These are phyloP conservation scores for Sinhomidia bicolor DNA, from an alignment of 2,888 invertebrate species.

Conservation along the genomic window DNA sequence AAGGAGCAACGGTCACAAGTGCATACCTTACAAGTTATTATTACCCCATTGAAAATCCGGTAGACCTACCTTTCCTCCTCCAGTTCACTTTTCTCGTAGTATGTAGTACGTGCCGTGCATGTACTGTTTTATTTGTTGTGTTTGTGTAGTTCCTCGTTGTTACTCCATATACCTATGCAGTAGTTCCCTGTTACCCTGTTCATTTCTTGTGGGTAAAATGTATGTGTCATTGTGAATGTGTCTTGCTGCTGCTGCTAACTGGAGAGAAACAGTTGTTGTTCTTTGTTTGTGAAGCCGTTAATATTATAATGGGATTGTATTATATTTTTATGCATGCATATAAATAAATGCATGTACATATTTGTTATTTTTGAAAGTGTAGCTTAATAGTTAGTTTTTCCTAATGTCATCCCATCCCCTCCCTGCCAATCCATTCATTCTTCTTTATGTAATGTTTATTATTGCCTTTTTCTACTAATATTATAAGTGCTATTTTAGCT, in stretches of 20 bases:
- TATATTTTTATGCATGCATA: slow-evolving; percentile 23
- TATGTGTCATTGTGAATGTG: slow-evolving; percentile 39
- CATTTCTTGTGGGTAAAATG: neutral
- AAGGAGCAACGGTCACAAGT: slow-evolving; percentile 72
- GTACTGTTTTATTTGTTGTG: slow-evolving; percentile 24
- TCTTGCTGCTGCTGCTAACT: neutral
- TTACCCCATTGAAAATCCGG: slow-evolving; percentile 69
- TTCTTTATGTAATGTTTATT: slow-evolving; percentile 50
- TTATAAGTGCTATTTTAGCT: slow-evolving; percentile 50
- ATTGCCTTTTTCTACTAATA: slow-evolving; percentile 56
- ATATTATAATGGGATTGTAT: neutral
- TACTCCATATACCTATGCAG: no score
- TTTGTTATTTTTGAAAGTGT: neutral
- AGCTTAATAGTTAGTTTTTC: slow-evolving; percentile 37
- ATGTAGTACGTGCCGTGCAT: slow-evolving; percentile 58
- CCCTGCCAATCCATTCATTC: slow-evolving; percentile 56
- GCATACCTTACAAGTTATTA: slow-evolving; percentile 72
- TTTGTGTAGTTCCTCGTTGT: neutral
- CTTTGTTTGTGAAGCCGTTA: slow-evolving; percentile 54
- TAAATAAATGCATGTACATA: neutral
- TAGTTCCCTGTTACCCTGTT: neutral
- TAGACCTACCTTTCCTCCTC: slow-evolving; percentile 55
- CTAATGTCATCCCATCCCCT: slow-evolving; percentile 53
- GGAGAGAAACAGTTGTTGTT: slow-evolving; percentile 50
- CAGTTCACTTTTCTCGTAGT: neutral